phyloP scores from a whole-genome alignment of 2,888 invertebrate species.

The Theretra japonica region DNA sequence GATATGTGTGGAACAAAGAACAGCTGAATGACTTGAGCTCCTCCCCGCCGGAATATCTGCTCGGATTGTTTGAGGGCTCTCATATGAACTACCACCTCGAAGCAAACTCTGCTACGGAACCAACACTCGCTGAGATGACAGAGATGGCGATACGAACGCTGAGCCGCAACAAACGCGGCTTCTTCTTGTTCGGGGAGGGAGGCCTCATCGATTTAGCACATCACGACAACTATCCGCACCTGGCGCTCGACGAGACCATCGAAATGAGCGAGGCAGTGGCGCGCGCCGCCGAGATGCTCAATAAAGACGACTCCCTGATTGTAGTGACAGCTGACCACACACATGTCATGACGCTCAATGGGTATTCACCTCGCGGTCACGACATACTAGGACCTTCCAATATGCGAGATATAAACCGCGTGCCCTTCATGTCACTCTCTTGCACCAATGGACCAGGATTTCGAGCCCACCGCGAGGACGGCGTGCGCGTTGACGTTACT shows the following conservation, averaged over 20 bases:
- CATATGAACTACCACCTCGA: conserved; percentile 88
- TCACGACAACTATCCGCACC: conserved; percentile 82
- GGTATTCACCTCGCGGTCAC: conserved; percentile 85
- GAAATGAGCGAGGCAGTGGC: conserved; percentile 85
- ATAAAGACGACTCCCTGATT: conserved; percentile 86
- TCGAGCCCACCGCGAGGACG: conserved; percentile 79
- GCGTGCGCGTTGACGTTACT: conserved; percentile 78
- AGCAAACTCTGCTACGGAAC: conserved; percentile 73
- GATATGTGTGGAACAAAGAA: conserved; percentile 85
- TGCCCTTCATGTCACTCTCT: conserved; percentile 84
- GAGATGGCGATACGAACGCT: conserved; percentile 88
- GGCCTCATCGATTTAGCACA: conserved; percentile 87
- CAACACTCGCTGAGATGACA: conserved; percentile 82
- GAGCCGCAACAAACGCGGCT: conserved; percentile 86
- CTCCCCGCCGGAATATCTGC: conserved; percentile 83
- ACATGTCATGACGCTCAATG: conserved; percentile 88
- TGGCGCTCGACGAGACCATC: conserved; percentile 88
- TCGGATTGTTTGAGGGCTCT: conserved; percentile 86
- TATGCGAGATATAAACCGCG: conserved; percentile 70
- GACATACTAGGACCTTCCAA: conserved; percentile 68
- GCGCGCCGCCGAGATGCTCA: conserved; percentile 72
- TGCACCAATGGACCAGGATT: conserved; percentile 84
- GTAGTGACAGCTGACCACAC: conserved; percentile 91
- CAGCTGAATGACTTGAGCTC: conserved; percentile 74
- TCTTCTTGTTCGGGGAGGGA: conserved; percentile 89